Base-by-base conservation (phyloP, 2,113 vertebrate species). In the Muscicapa adusta region DNA sequence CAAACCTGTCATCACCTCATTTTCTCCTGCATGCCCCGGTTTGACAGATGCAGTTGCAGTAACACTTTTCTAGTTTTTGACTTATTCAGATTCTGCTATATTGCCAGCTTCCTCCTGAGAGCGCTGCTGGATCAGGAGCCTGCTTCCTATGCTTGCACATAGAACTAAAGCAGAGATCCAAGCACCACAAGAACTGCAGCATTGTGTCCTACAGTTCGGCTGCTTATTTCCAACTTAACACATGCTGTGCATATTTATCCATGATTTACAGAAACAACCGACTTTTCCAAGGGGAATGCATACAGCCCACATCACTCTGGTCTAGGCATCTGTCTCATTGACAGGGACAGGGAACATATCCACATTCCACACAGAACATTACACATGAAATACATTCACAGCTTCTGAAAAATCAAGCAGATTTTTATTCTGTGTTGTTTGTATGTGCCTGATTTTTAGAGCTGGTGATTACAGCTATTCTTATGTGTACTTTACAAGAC, bases 81-180 rank as follows among this genome's bases (percentile, higher is more conserved):
- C 74, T 65, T 73, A 61, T 1, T 60, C 74, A 56, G 73, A 72
- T 60, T 42, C 38, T 97, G 97, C 97, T 93, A 61, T 96, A 68
- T 83, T 57, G 34, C 48, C 33, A 56, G 89, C 20, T 33, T 70
- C 97, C 98, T 97, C 97, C 95, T 95, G 98, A 96, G 96, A 65
- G 97, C 92, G 77, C 98, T 98, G 97, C 95, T 82, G 97, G 83
- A 98, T 92, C 82, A 81, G 56, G 47, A 95, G 93, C 96, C 53
- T 23, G 81, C 61, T 78, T 79, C 23, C 26, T 25, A 9, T 8
- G 51, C 18, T n/a, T 2, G 2, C 43, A 22, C 42, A 3, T 2
- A 22, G 45, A 57, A 45, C 36, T 38, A 34, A 63, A 58, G 72
- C 12, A 73, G 16, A 25, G 47, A 79, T 94, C 40, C 63, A 50